Evolutionary conservation across 92 coral and sea anemone species (phyloP), one percentile per base, ranked within the genome.

Genomic region (Palythoa heliodiscus): DNA sequence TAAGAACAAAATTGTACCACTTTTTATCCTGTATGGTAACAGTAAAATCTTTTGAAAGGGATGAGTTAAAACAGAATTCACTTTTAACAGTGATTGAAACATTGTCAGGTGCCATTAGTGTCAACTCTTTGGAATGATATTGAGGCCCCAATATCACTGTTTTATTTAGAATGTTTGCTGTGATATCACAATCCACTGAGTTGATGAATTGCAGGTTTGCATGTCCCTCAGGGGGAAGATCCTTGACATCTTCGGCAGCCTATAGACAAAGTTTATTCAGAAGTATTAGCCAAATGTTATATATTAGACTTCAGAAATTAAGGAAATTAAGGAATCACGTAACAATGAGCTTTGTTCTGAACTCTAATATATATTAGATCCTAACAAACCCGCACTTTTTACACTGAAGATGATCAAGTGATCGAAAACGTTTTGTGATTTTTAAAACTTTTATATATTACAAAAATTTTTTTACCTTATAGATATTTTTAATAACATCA

Each of bases 161-260:
- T 20, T 78, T 71, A 75, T 87, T 85, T 12, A 77, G 79, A 50
- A 87, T 61, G 19, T 69, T 43, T 2, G 91, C 89, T 9, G 53
- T 7, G 37, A 85, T 75, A 73, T 87, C 75, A 63, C 92, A 86
- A 67, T 89, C 82, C 52, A 86, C 16, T 9, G 92, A 66, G 88
- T 93, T 93, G 11, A 93, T 82, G 22, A 93, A 72, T 68, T 88
- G 92, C 47, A 93, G 52, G 57, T 87, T 82, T 14, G 94, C 85
- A 39, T 84, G 68, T 37, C 94, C 91, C 39, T 67, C 37, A 12
- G 88, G 71, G 5, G 95, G 96, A 15, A 87, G 87, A 16, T 67
- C 78, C 39, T 70, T 63, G 78, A 52, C 68, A 15, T 81, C 48
- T 52, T 89, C 77, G 9, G 89, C 54, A 54, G 72, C 88, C 92